These are phyloP conservation scores for Macrocentrus cingulum DNA, from an alignment of 1,140 invertebrate genomes.

Conservation along the genomic window DNA sequence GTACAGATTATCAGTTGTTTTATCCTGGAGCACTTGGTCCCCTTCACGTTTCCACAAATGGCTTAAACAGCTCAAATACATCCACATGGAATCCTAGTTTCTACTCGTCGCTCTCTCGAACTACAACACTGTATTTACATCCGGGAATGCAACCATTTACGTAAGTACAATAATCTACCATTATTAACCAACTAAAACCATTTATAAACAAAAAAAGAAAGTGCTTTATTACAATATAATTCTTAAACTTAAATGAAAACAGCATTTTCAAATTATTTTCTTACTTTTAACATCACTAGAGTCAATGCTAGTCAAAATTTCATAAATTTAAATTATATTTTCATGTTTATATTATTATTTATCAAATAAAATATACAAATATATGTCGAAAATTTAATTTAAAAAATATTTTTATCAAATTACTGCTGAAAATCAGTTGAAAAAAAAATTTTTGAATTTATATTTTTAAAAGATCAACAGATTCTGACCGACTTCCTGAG, in stretches of 20 bases:
- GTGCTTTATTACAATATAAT: no score
- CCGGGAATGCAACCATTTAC: slow-evolving; percentile 49
- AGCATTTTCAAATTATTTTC: no score
- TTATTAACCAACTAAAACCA: background rate
- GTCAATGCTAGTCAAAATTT: no score
- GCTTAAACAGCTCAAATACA: slow-evolving; percentile 36
- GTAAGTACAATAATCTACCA: slow-evolving; percentile 35
- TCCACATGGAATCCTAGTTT: slow-evolving; percentile 53
- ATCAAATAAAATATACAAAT: no score
- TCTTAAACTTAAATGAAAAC: no score
- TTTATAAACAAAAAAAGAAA: no score
- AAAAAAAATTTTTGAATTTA: slow-evolving; percentile 1
- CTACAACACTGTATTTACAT: slow-evolving; percentile 49
- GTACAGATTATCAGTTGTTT: slow-evolving; percentile 55
- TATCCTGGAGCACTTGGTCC: slow-evolving; percentile 53
- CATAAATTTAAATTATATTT: no score
- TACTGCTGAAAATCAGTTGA: background rate
- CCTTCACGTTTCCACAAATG: slow-evolving; percentile 46
- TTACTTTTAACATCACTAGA: no score
- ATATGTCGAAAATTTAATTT: no score
- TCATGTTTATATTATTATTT: background rate
- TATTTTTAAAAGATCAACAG: slow-evolving; percentile 38
- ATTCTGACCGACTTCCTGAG: slow-evolving; percentile 63
- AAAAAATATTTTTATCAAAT: no score
- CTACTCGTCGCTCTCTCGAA: slow-evolving; percentile 54